phyloP scores from a whole-genome alignment of 2,113 vertebrate genomes.

The Syngnathus typhle region DNA sequence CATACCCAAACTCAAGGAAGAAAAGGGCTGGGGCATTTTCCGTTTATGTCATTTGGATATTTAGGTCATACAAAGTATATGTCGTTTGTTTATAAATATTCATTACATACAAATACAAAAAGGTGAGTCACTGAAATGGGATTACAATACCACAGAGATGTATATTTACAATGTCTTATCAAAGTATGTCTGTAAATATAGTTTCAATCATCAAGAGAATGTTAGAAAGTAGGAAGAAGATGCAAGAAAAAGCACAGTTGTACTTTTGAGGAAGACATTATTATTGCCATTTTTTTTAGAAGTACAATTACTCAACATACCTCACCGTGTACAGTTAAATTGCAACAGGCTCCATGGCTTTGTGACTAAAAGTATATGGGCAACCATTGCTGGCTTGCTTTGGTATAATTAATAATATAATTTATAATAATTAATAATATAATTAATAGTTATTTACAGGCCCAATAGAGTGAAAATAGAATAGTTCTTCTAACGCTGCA shows the following conservation, averaged over 20 bases:
- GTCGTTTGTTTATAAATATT: slow-evolving; percentile 25
- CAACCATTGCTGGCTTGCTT: too few species aligned
- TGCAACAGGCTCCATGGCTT: too few species aligned
- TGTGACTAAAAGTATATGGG: too few species aligned
- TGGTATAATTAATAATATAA: too few species aligned
- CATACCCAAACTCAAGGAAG: not conserved
- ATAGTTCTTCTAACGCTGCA: too few species aligned
- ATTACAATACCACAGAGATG: slow-evolving; percentile 1
- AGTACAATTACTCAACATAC: not conserved
- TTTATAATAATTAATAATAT: too few species aligned
- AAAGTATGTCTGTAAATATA: not conserved
- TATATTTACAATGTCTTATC: not conserved
- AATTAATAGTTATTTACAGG: not conserved
- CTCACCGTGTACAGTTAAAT: too few species aligned
- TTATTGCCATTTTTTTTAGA: not conserved
- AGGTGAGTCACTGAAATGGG: too few species aligned
- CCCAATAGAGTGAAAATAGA: too few species aligned
- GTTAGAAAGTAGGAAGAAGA: not conserved
- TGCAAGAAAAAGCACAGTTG: too few species aligned
- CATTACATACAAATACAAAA: slow-evolving; percentile 9
- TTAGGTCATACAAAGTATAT: too few species aligned
- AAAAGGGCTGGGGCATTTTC: slow-evolving; percentile 36
- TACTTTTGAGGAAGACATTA: too few species aligned
- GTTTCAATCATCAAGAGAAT: slow-evolving; percentile 2
- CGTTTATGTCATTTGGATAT: slow-evolving; percentile 15